A percentile compares a stretch with the other conserved stretches of the same genome.
Evolutionary conservation across 2,888 invertebrate genomes (phyloP).

Genomic region (Zygaena filipendulae): DNA sequence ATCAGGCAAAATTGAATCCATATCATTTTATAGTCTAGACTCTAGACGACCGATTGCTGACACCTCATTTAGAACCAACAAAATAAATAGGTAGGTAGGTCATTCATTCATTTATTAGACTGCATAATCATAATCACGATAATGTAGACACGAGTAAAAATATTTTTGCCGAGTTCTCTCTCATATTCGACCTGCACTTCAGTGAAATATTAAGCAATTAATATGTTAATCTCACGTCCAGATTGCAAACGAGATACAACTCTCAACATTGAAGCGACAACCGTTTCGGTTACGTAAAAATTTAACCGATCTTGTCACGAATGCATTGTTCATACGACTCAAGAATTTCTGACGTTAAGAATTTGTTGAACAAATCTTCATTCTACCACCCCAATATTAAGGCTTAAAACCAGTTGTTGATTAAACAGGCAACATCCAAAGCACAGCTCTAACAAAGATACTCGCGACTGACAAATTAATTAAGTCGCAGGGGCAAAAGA

Average conservation of each 20-base stretch:
- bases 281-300: neutral
- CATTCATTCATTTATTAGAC: too few relatives aligned
- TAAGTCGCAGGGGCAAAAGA: slow-evolving; percentile 42
- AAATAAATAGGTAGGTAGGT: too few relatives aligned
- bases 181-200: slow-evolving; percentile 19
- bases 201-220: slow-evolving; percentile 44
- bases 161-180: too few relatives aligned
- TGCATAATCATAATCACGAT: too few relatives aligned
- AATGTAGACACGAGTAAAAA: too few relatives aligned
- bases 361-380: too few relatives aligned
- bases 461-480: slow-evolving; percentile 45
- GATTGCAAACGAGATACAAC: neutral
- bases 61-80: too few relatives aligned
- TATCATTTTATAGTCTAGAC: too few relatives aligned
- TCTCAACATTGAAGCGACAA: slow-evolving; percentile 1
- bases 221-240: slow-evolving; percentile 47
- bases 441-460: slow-evolving; percentile 21
- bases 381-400: too few relatives aligned
- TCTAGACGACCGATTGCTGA: too few relatives aligned
- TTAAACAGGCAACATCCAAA: neutral
- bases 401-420: too few relatives aligned
- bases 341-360: neutral
- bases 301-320: neutral
- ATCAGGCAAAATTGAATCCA: neutral
- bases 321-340: neutral